Conservation (phyloP, 2,888 invertebrate genomes). For the Rhorus exstirpatorius region DNA sequence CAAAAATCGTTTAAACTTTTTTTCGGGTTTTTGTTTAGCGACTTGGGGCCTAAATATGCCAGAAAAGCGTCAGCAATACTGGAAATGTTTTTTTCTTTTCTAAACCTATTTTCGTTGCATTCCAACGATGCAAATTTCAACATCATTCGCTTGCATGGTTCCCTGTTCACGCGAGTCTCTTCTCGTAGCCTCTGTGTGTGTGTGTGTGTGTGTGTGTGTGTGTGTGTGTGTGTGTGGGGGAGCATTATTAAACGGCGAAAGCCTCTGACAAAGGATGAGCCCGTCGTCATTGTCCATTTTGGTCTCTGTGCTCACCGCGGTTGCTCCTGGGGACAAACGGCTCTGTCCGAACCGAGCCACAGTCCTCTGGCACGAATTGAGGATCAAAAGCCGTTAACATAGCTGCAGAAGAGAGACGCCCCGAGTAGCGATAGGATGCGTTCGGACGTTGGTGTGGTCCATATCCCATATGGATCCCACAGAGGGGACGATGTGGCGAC, state of each 20-base stretch:
- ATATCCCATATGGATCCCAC: not conserved
- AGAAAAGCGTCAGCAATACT: too few relatives aligned
- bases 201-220: too few relatives aligned
- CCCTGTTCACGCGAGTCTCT: not conserved
- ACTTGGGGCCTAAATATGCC: too few relatives aligned
- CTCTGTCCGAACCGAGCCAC: too few relatives aligned
- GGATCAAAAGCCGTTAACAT: conserved; percentile 60
- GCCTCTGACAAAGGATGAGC: conserved; percentile 55
- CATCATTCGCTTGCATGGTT: not conserved
- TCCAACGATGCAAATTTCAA: too few relatives aligned
- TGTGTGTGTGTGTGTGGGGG: too few relatives aligned
- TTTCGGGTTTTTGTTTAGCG: too few relatives aligned
- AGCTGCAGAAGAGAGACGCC: conserved; percentile 29
- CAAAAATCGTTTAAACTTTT: too few relatives aligned
- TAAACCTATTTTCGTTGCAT: too few relatives aligned
- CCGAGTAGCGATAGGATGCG: not conserved
- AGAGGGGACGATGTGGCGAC: not conserved
- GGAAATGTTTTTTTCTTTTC: too few relatives aligned
- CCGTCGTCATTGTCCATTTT: conserved; percentile 50
- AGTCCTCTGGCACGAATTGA: conserved; percentile 50
- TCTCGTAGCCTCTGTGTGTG: too few relatives aligned
- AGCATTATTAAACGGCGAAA: conserved; percentile 60
- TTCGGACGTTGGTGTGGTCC: not conserved
- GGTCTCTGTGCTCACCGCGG: not conserved
- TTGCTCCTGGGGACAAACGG: not conserved